These are phyloP conservation scores for Drosophila maculinotata DNA, from an alignment of 2,888 invertebrate genomes.

Conservation along the genomic window DNA sequence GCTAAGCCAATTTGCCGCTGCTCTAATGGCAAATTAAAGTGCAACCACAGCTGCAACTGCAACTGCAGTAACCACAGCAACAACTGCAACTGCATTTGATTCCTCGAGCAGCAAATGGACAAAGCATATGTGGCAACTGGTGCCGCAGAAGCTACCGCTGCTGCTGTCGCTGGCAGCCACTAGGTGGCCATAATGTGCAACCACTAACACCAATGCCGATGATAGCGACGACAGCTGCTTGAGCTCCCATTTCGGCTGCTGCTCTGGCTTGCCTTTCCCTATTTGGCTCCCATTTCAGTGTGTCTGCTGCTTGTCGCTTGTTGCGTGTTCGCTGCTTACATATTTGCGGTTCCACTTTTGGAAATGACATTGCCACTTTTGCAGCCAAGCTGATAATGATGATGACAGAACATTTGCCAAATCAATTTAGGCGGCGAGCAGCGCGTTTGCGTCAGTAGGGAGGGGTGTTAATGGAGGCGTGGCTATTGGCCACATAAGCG, in stretches of 20 bases:
- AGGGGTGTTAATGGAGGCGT: constrained; percentile 18
- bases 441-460: constrained; percentile 18
- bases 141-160: constrained; percentile 9
- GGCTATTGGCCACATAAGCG: constrained; percentile 33
- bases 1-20: constrained; percentile 43
- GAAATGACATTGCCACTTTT: constrained; percentile 58
- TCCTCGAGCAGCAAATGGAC: constrained; percentile 17
- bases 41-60: constrained; percentile 20
- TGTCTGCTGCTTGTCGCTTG: constrained; percentile 6
- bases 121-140: constrained; percentile 19
- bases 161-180: constrained; percentile 49
- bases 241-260: neutral
- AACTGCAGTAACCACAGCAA: neutral
- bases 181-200: constrained; percentile 57
- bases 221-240: constrained; percentile 26
- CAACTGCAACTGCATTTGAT: constrained; percentile 41
- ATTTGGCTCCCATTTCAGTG: constrained; percentile 6
- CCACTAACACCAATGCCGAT: constrained; percentile 47
- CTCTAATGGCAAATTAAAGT: constrained; percentile 48
- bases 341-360: constrained; percentile 30
- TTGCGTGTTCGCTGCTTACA: constrained; percentile 42
- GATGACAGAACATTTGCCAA: constrained; percentile 70
- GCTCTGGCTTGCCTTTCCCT: neutral
- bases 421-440: constrained; percentile 61
- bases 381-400: constrained; percentile 66